A percentile compares a stretch with the other conserved stretches of the same genome.
phyloP scores from a whole-genome alignment of 2,888 invertebrate species.

The Pammene fasciana region DNA sequence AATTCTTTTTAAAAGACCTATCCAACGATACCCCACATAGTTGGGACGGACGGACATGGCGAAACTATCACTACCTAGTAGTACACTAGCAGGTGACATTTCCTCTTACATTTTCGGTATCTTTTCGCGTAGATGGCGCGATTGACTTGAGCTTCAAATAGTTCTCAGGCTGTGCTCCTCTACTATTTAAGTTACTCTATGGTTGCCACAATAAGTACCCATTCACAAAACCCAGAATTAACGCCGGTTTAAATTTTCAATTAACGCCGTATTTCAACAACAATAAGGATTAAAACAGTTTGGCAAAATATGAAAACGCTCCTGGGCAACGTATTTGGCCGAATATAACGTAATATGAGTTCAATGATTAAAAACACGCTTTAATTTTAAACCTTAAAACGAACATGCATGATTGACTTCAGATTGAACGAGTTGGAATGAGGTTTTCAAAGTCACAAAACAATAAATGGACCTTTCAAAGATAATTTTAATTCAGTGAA shows the following conservation, averaged over 20 bases:
- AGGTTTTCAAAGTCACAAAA: background rate
- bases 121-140: too few species aligned
- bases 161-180: too few species aligned
- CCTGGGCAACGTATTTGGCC: background rate
- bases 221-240: background rate
- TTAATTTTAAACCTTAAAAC: background rate
- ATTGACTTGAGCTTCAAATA: too few species aligned
- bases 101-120: too few species aligned
- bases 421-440: background rate
- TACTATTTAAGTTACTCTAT: too few species aligned
- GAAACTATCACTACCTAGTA: too few species aligned
- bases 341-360: too few species aligned
- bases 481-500: conserved; percentile 15
- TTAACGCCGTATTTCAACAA: background rate
- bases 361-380: background rate
- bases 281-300: background rate
- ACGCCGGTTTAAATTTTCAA: too few species aligned
- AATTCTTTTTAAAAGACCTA: too few species aligned
- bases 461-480: conserved; percentile 3
- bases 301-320: background rate
- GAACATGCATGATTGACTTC: background rate
- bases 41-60: too few species aligned
- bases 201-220: background rate
- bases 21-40: too few species aligned
- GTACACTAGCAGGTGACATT: too few species aligned